A percentile compares a stretch with the other conserved stretches of the same genome.
Conservation (phyloP, 2,113 vertebrate species). For the Aegotheles bennettii region DNA sequence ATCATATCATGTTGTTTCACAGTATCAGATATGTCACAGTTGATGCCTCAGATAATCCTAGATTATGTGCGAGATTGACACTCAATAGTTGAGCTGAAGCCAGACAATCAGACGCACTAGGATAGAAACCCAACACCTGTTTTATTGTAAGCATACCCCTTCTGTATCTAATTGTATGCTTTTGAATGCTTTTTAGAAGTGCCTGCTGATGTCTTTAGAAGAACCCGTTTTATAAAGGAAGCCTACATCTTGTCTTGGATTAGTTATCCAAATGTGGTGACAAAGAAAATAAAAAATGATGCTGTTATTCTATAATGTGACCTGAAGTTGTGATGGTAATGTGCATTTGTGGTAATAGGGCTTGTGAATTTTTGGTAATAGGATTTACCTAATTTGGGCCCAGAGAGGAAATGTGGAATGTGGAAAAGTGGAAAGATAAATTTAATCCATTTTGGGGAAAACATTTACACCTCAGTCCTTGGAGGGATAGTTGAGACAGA, state of each 20-base stretch:
- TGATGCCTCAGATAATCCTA: neutral
- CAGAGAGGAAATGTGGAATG: too few relatives aligned
- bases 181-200: neutral
- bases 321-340: neutral
- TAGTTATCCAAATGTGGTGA: neutral
- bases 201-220: neutral
- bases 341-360: neutral
- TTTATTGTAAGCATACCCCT: neutral
- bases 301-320: neutral
- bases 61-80: neutral
- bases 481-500: neutral
- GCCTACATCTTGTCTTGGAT: neutral
- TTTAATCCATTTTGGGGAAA: neutral
- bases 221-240: neutral
- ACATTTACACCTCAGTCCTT: neutral
- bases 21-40: neutral
- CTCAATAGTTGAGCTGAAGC: neutral
- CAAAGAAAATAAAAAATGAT: accelerated
- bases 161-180: neutral
- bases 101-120: neutral
- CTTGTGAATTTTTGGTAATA: too few relatives aligned
- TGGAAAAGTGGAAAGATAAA: neutral
- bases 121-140: neutral
- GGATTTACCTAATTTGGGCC: neutral
- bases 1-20: neutral